These are phyloP conservation scores for Sparidentex hasta DNA, from an alignment of 2,797 vertebrate genomes.

Conservation along the genomic window DNA sequence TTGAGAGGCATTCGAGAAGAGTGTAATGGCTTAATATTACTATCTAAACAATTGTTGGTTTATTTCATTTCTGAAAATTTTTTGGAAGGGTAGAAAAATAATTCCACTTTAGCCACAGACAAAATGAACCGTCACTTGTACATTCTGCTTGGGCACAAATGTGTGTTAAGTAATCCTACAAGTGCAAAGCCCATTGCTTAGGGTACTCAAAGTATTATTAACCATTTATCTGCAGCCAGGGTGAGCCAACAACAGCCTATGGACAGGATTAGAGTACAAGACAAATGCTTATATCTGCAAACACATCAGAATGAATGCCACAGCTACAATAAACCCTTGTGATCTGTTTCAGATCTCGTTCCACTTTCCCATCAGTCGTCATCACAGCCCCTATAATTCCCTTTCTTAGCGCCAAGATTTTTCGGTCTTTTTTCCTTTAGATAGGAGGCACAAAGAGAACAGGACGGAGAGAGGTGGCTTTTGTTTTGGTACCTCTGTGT, in stretches of 20 bases:
- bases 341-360: slow-evolving; percentile 79
- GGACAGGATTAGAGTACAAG: slow-evolving; percentile 75
- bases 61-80: slow-evolving; percentile 11
- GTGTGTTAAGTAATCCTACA: slow-evolving; percentile 45
- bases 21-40: slow-evolving; percentile 39
- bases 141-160: slow-evolving; percentile 34
- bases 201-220: slow-evolving; percentile 58
- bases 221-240: slow-evolving; percentile 67
- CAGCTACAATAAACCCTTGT: slow-evolving; percentile 77
- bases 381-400: slow-evolving; percentile 81
- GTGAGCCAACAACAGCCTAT: slow-evolving; percentile 49
- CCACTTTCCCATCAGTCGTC: slow-evolving; percentile 74
- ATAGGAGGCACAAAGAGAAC: slow-evolving; percentile 84
- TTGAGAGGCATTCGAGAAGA: slow-evolving; percentile 47
- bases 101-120: slow-evolving; percentile 28
- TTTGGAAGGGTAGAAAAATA: slow-evolving; percentile 31
- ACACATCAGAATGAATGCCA: slow-evolving; percentile 75
- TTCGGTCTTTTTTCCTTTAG: slow-evolving; percentile 61
- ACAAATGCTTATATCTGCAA: slow-evolving; percentile 74
- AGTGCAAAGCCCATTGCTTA: slow-evolving; percentile 51
- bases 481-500: slow-evolving; percentile 85
- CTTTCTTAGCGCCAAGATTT: slow-evolving; percentile 74
- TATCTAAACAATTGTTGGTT: slow-evolving; percentile 37
- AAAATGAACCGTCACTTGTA: slow-evolving; percentile 19
- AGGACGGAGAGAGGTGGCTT: slow-evolving; percentile 83